These are phyloP conservation scores for Ischnura elegans DNA, from an alignment of 2,888 invertebrate species.

Conservation along the genomic window DNA sequence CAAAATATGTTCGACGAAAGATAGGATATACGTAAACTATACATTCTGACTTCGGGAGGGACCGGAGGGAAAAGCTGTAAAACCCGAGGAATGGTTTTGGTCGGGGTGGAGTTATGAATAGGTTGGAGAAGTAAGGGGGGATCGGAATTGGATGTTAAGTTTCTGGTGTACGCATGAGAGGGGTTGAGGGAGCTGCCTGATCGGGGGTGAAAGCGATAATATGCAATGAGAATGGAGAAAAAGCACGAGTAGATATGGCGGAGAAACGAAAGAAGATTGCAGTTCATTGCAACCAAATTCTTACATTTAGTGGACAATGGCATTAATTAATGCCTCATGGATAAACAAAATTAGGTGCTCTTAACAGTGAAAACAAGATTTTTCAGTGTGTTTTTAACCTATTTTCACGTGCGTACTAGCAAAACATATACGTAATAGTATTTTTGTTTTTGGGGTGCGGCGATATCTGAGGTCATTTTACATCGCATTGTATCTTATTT, in stretches of 20 bases:
- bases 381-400: too few relatives aligned
- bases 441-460: too few relatives aligned
- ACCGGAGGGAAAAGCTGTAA: background rate
- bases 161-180: too few relatives aligned
- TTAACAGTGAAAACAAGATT: too few relatives aligned
- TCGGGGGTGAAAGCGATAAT: background rate
- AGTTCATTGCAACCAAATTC: too few relatives aligned
- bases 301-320: too few relatives aligned
- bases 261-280: background rate
- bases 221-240: background rate
- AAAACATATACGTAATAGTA: too few relatives aligned
- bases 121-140: background rate
- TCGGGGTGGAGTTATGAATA: background rate
- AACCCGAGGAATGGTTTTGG: background rate
- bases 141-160: background rate
- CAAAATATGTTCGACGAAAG: background rate
- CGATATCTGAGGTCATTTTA: too few relatives aligned
- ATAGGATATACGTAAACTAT: background rate
- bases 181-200: background rate
- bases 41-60: background rate
- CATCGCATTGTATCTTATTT: too few relatives aligned
- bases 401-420: too few relatives aligned
- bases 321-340: too few relatives aligned
- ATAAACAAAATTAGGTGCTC: too few relatives aligned
- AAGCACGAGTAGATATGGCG: background rate